Base-by-base conservation (phyloP, 2,888 invertebrate genomes). In the Griposia aprilina region DNA sequence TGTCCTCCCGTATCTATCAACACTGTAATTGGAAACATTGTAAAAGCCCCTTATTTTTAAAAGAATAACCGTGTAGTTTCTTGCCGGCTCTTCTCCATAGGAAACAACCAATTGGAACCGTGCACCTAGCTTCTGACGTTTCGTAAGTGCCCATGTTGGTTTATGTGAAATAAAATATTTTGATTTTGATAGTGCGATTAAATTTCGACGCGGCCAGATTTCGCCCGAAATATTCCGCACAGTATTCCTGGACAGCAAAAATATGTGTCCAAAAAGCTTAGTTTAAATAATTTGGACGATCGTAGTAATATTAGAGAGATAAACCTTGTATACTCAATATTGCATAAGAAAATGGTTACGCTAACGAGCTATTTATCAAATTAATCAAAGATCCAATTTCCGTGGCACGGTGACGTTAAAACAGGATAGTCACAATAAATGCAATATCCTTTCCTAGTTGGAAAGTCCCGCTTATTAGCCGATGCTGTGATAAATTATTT, bases 401-500 rank as follows among this genome's bases (percentile, higher is more conserved):
- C 83, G 41, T n/a, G 1, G 17, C 60, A 82, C 60, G 69, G 26
- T 70, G 48, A 57, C 59, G 63, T 48, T 59, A 57, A 60, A 63
- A 71, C 59, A 60, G 55, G 36, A 68, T 63, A 69, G 63, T 68
- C 60, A 57, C 20, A 68, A 67, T 65, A 52, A 78, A 74, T 81
- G 57, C 36, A 84, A 84, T 84, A 76, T 81, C 74, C 82, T 66
- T 60, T 69, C 26, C 0, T 77, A 60, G 66, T 30, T 72, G 41
- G 57, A 55, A 63, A n/a, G 69, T 79, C 76, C 67, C 68, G 48
- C 68, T 63, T 60, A 71, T 60, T 48, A 57, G 26, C 20, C 45
- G 20, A 0, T 13, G 41, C 17, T 36, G 5, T 15, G 48, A 76
- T 83, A 72, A 66, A 81, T 76, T 65, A 74, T 68, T 65, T 50